phyloP scores from a whole-genome alignment of 1,140 invertebrate genomes.

The Tetramorium simillimum region DNA sequence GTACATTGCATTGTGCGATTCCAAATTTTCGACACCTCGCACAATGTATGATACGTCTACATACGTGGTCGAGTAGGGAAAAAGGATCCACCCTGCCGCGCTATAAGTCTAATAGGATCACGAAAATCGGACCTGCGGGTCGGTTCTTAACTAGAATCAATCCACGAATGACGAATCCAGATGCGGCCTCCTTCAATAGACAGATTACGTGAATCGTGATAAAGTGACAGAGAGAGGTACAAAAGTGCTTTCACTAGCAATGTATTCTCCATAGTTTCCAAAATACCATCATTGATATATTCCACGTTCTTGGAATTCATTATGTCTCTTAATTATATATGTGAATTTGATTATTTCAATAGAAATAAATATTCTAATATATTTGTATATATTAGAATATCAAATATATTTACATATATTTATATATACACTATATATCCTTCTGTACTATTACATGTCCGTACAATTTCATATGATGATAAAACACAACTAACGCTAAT shows the following conservation, averaged over 20 bases:
- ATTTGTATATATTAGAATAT: neutral
- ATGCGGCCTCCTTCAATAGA: slow-evolving; percentile 78
- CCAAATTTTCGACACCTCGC: neutral
- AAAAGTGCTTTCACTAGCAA: slow-evolving; percentile 24
- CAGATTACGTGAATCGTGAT: slow-evolving; percentile 75
- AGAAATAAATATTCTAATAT: neutral
- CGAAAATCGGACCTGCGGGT: slow-evolving; percentile 80
- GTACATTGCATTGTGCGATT: neutral
- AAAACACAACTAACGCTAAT: neutral
- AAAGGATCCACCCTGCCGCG: neutral
- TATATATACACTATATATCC: neutral
- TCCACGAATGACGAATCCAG: slow-evolving; percentile 79
- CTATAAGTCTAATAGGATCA: slow-evolving; percentile 82
- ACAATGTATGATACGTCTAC: slow-evolving; percentile 2
- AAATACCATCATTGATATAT: neutral
- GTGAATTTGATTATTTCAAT: neutral
- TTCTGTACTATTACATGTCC: neutral
- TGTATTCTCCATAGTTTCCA: neutral
- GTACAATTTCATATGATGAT: neutral
- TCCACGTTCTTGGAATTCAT: neutral
- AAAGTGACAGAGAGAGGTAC: neutral
- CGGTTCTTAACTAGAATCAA: slow-evolving; percentile 81
- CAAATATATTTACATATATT: no score
- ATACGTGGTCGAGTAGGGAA: slow-evolving; percentile 3
- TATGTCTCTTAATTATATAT: neutral